Evolutionary conservation across 1,140 invertebrate species (phyloP), one percentile per base, ranked within the genome.

Genomic region (Asbolus verrucosus): DNA sequence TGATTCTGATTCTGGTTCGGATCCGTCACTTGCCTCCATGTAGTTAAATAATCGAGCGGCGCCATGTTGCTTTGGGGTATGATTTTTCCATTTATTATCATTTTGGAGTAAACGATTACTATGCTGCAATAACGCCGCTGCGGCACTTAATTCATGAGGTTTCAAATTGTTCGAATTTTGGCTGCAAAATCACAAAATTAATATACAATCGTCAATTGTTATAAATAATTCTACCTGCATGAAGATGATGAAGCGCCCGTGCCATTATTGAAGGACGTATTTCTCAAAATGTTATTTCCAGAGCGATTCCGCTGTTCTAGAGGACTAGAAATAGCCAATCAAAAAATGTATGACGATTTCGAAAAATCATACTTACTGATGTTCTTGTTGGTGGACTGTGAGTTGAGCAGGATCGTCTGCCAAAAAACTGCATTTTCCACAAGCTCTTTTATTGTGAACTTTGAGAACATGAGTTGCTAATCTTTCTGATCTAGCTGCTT

Each of bases 401-500:
- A 94, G 85, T 79, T 92, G 88, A 8, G 87, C 85, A 46, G 88
- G 87, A 73, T 94, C 93, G 76, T 95, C 93, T 8, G 91, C 92
- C 24, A 95, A 83, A 82, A 91, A 95, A 71, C 88, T 89, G 79
- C 94, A 96, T 80, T 93, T 92, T 72, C 89, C 91, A 82, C 94
- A 96, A 4, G 93, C 91, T 71, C 92, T 86, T 80, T 94, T 94
- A 79, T 94, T 95, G 82, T 96, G 94, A 54, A 96, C 93, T 81
- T 95, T 95, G 27, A 93, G 85, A 11, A 95, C 92, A 81, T 96
- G 94, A 1, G 93, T 95, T 19, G 94, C 89, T 5, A 96, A 84
- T 54, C 94, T 85, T 80, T 95, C 93, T 14, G 93, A 91, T 36
- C 94, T 86, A 8, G 93, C 94, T 38, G 94, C 94, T 84, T 95